Evolutionary conservation across 2,113 vertebrate genomes (phyloP), one percentile per base, ranked within the genome.

Genomic region (Lipotes vexillifer): DNA sequence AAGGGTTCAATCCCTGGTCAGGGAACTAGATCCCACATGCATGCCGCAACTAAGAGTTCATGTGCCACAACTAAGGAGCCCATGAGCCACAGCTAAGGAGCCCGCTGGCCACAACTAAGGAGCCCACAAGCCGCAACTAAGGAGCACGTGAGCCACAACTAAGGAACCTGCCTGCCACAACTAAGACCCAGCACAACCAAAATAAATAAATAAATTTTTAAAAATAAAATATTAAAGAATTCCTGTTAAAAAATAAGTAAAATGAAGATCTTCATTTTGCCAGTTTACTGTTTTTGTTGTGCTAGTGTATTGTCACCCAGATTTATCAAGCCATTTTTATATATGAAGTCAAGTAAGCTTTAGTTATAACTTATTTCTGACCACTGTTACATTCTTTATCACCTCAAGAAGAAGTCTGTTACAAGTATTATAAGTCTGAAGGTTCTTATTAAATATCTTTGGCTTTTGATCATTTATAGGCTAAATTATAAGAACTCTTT

Each of bases 251-350:
- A 77, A 84, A 38, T 89, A 74, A 41, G 20, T 57, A 52, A 95
- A 75, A 49, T 83, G 68, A 81, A 7, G 20, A 25, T 88, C 66
- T 86, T 92, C 11, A 31, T 78, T 95, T 97, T 88, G 29, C 21
- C 31, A 14, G 0, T 52, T 96, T 87, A 38, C 27, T 92, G 18
- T 66, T 90, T 46, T 27, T 88, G 23, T 91, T 89, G 31, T 77
- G 21, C 17, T 83, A 31, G 17, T 59, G 1, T 66, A 52, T 77
- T 49, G 49, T 93, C 57, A 91, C 66, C 20, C 23, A 9, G 61
- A 14, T 96, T 96, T 90, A 81, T 75, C 80, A 94, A 71, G 17
- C 33, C 31, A 31, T 78, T 95, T 96, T 93, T 75, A 90, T 41
- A 88, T 55, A 46, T 27, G 23, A 94, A 82, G 15, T 93, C 69